Evolutionary conservation across 2,113 vertebrate species (phyloP).

Genomic region (Enhydra lutris): DNA sequence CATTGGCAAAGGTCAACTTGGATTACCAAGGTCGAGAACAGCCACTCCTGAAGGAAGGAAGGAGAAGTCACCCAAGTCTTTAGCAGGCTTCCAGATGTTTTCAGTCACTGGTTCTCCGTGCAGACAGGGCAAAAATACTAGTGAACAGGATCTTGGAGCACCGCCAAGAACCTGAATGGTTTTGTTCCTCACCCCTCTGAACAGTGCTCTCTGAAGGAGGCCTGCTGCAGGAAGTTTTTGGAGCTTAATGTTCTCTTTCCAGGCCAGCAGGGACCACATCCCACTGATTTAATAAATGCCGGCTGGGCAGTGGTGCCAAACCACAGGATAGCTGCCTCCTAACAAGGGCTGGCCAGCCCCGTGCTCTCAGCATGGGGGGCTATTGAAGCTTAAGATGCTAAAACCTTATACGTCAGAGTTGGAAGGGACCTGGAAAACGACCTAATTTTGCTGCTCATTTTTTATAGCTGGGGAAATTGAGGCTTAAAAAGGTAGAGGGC

Average conservation of each 20-base stretch:
- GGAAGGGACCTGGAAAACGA: slow-evolving; percentile 33
- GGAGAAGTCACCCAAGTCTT: slow-evolving; percentile 23
- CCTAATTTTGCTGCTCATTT: slow-evolving; percentile 52
- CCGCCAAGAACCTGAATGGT: slow-evolving; percentile 64
- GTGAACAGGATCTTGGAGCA: slow-evolving; percentile 67
- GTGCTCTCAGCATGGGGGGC: slow-evolving; percentile 32
- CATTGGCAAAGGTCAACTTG: slow-evolving; percentile 57
- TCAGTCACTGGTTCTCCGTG: slow-evolving; percentile 50
- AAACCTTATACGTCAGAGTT: slow-evolving; percentile 37
- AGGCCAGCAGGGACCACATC: slow-evolving; percentile 72
- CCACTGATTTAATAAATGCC: slow-evolving; percentile 76
- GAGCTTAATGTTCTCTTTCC: slow-evolving; percentile 75
- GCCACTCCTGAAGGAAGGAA: slow-evolving; percentile 12
- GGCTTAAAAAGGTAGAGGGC: background rate
- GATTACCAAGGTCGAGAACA: slow-evolving; percentile 59
- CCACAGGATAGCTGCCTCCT: slow-evolving; percentile 73
- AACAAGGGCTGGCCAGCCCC: slow-evolving; percentile 57
- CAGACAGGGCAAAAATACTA: slow-evolving; percentile 69
- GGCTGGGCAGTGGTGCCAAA: slow-evolving; percentile 73
- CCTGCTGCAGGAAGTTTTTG: slow-evolving; percentile 76
- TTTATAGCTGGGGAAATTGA: slow-evolving; percentile 46
- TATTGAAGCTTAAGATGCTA: slow-evolving; percentile 43
- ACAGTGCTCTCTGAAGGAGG: slow-evolving; percentile 60
- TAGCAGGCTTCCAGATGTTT: slow-evolving; percentile 68
- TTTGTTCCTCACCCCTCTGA: slow-evolving; percentile 63